Base-by-base conservation (phyloP, 2,797 vertebrate species). In the Chromis chromis region DNA sequence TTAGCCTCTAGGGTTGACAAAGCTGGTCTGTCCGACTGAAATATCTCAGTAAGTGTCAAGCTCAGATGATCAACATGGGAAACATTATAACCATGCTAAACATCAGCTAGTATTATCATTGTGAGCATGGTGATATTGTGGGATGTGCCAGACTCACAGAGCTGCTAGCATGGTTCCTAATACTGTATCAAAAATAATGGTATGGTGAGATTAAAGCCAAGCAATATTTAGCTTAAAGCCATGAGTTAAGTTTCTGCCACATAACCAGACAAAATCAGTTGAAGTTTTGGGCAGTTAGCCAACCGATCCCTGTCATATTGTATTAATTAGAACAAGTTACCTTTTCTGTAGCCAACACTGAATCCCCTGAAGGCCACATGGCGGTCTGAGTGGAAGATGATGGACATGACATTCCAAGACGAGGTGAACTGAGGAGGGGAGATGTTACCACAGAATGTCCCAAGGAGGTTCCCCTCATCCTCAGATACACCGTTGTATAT, bases 341-440 rank as follows among this genome's bases (percentile, higher is more conserved):
- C 98, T 98, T 98, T 98, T 83, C 88, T 94, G 91, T 98, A 99
- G 81, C 93, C 93, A 1, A 97, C 96, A 0, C 92, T 94, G 42
- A 99, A 99, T 64, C 98, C 98, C 0, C 28, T 94, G 84, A 95
- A 93, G 83, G 96, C 95, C 91, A 99, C 98, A 0, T 99, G 97
- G 6, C 96, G 96, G 84, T 99, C 98, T 0, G 98, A 99, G 86
- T 91, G 97, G 88, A 99, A 99, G 83, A 98, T 65, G 16, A 99
- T 91, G 1, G 96, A 96, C 95, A 99, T 96, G 86, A 98, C 94
- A 0, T 99, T 98, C 98, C 98, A 99, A 56, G 97, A 97, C 0
- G 98, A 99, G 65, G 96, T 95, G 88, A 99, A 97, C 82, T 95
- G 95, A 0, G 98, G 97, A 0, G 98, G 98, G 5, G 92, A 88